A percentile compares a stretch with the other conserved stretches of the same genome.
phyloP scores from a whole-genome alignment of 30 jellyfish, hydroid and myxozoan species.

The Aurelia aurita complex sp. Pacific region DNA sequence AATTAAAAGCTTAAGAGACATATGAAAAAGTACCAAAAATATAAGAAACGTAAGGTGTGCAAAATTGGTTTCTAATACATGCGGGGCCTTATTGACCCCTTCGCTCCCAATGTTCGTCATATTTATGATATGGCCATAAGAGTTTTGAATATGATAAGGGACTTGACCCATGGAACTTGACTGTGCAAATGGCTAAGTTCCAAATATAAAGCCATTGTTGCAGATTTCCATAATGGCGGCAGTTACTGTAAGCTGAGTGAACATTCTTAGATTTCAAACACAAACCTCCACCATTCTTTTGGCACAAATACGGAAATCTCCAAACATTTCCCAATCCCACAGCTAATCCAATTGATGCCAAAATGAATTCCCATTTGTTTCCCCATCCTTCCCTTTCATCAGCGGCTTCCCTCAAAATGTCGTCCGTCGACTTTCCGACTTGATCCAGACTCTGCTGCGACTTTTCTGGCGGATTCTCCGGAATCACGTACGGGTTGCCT shows the following conservation, averaged over 20 bases:
- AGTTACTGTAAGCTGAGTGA: neutral
- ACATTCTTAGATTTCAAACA: neutral
- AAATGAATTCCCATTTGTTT: slow-evolving; percentile 77
- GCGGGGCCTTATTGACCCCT: too few relatives aligned
- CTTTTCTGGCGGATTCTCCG: slow-evolving; percentile 30
- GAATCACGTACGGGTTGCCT: slow-evolving; percentile 45
- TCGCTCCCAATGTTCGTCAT: too few relatives aligned
- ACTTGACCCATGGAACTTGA: too few relatives aligned
- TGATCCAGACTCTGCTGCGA: slow-evolving; percentile 15
- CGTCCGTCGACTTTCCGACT: slow-evolving; percentile 51
- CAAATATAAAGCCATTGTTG: too few relatives aligned
- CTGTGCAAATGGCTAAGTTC: too few relatives aligned
- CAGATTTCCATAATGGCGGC: neutral
- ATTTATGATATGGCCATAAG: too few relatives aligned
- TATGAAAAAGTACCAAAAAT: too few relatives aligned
- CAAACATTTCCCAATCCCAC: slow-evolving; percentile 94
- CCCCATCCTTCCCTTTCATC: slow-evolving; percentile 92
- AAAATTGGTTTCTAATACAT: too few relatives aligned
- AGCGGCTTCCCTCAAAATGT: slow-evolving; percentile 6
- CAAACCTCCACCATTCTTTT: slow-evolving; percentile 92
- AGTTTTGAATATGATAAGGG: too few relatives aligned
- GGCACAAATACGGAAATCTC: slow-evolving; percentile 93
- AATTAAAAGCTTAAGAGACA: too few relatives aligned
- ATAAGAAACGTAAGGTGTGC: too few relatives aligned
- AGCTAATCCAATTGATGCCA: slow-evolving; percentile 92